A percentile compares a stretch with the other conserved stretches of the same genome.
phyloP scores from a whole-genome alignment of 2,888 invertebrate species.

The Drosophila quinaria region DNA sequence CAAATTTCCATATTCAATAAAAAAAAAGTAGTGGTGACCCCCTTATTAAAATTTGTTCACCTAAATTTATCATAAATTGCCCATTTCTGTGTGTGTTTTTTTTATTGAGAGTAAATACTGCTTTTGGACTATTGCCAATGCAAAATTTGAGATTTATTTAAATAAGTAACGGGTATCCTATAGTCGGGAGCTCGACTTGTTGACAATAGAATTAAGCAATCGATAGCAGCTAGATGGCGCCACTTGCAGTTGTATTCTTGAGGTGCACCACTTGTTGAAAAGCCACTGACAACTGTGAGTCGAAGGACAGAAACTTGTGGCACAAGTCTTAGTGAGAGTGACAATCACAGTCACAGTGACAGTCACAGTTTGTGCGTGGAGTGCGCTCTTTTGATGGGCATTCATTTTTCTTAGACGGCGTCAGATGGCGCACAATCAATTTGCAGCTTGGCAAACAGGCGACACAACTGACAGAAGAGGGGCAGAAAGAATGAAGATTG shows the following conservation, averaged over 20 bases:
- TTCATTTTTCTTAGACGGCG: constrained; percentile 73
- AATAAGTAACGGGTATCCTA: no score
- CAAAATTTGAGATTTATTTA: no score
- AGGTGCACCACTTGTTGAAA: constrained; percentile 28
- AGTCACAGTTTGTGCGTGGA: constrained; percentile 1
- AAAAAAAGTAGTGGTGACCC: no score
- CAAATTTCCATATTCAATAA: no score
- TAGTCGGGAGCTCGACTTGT: no score
- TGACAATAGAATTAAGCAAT: background rate
- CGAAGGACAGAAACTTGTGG: background rate
- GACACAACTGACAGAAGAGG: constrained; percentile 61
- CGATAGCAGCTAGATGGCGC: constrained; percentile 7
- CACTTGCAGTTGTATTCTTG: constrained; percentile 1
- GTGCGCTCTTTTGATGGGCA: constrained; percentile 61
- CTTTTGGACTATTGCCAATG: no score
- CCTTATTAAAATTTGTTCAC: no score
- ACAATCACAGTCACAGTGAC: background rate
- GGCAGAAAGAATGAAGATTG: background rate
- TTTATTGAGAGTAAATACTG: no score
- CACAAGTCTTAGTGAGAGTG: background rate
- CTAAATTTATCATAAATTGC: no score
- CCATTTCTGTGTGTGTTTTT: no score
- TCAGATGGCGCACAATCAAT: constrained; percentile 66
- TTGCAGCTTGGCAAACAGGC: constrained; percentile 66
- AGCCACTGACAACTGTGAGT: constrained; percentile 22